Conservation (phyloP, 2,113 vertebrate genomes). For the Prionailurus viverrinus region DNA sequence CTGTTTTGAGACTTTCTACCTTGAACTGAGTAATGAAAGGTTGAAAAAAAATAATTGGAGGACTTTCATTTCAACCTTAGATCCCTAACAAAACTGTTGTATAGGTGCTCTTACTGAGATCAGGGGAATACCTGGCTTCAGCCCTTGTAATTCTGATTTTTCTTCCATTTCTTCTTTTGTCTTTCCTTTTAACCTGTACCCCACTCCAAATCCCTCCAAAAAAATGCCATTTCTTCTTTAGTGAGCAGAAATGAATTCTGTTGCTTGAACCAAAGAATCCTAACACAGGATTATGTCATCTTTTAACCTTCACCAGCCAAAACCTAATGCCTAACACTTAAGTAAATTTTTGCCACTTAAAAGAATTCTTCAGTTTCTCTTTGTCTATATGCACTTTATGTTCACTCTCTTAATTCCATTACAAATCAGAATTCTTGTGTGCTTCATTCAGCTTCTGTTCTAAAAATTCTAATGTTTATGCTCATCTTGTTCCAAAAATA, state of each 20-base stretch:
- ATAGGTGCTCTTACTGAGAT: background rate
- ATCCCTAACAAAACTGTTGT: background rate
- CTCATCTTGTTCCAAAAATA: background rate
- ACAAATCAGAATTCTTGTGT: background rate
- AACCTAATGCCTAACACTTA: background rate
- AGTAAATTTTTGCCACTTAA: slow-evolving; percentile 14
- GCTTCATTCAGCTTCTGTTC: background rate
- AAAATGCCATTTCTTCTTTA: background rate
- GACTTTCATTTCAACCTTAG: background rate
- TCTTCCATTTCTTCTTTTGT: background rate
- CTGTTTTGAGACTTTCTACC: slow-evolving; percentile 11
- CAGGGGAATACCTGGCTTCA: background rate
- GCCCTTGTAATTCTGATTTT: background rate
- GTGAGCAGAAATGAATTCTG: slow-evolving; percentile 31
- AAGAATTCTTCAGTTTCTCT: background rate
- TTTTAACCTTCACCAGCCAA: background rate
- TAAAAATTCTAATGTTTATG: background rate
- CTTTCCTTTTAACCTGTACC: background rate
- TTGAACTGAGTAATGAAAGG: slow-evolving; percentile 50
- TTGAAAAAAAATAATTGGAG: background rate
- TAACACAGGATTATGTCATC: background rate
- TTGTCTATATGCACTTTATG: background rate
- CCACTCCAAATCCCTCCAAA: background rate
- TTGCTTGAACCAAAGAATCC: background rate
- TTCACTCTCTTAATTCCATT: background rate